Percentiles rank a stretch among this genome's conserved stretches.
Evolutionary conservation across 2,888 invertebrate species (phyloP).

Genomic region (Cerceris ruficornis): DNA sequence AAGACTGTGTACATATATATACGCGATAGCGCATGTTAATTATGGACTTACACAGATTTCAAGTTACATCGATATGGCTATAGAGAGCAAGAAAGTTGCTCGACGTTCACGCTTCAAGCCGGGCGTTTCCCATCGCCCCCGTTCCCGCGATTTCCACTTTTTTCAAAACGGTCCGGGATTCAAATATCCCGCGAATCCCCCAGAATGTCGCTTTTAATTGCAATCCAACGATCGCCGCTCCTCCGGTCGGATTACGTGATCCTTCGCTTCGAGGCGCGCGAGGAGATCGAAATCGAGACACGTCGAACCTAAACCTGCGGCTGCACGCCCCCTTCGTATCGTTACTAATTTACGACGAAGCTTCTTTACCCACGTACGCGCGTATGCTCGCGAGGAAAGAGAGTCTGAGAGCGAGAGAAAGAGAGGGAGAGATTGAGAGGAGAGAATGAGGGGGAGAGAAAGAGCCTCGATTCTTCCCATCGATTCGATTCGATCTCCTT

Average conservation of each 20-base stretch:
- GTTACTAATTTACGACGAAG: too few species aligned
- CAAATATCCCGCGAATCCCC: too few species aligned
- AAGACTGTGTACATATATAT: slow-evolving; percentile 82
- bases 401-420: neutral
- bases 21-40: slow-evolving; percentile 73
- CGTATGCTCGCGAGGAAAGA: slow-evolving; percentile 10
- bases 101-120: too few species aligned
- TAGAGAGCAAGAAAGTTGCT: slow-evolving; percentile 36
- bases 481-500: slow-evolving; percentile 32
- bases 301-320: slow-evolving; percentile 34
- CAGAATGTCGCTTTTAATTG: slow-evolving; percentile 58
- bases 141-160: too few species aligned
- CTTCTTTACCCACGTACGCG: slow-evolving; percentile 9
- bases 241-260: slow-evolving; percentile 47
- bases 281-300: slow-evolving; percentile 15
- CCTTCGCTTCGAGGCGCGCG: slow-evolving; percentile 11
- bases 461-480: slow-evolving; percentile 47
- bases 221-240: slow-evolving; percentile 8
- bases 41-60: slow-evolving; percentile 54
- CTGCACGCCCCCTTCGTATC: too few species aligned
- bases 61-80: slow-evolving; percentile 56
- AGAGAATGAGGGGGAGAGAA: slow-evolving; percentile 7
- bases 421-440: neutral
- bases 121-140: neutral
- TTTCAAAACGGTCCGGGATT: too few species aligned